A percentile compares a stretch with the other conserved stretches of the same genome.
phyloP scores from a whole-genome alignment of 1,140 invertebrate genomes.

The Euwallacea similis region DNA sequence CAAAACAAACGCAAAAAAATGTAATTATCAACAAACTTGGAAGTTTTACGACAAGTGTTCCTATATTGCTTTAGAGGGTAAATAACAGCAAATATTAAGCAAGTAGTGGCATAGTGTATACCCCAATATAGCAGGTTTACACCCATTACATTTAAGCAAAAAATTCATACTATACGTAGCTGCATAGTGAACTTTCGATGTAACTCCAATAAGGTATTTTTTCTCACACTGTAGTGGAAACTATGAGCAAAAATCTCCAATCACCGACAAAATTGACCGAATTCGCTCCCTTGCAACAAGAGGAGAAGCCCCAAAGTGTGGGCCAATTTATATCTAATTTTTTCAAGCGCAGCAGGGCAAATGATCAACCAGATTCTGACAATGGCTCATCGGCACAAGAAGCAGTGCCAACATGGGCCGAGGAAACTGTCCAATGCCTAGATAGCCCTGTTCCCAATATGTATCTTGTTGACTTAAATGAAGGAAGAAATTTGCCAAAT shows the following conservation, averaged over 20 bases:
- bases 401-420: constrained; percentile 45
- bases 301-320: constrained; percentile 62
- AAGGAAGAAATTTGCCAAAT: constrained; percentile 76
- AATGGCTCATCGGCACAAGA: constrained; percentile 41
- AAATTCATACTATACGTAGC: no score
- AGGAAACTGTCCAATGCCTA: constrained; percentile 37
- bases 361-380: constrained; percentile 36
- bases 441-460: constrained; percentile 34
- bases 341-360: constrained; percentile 56
- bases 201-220: no score
- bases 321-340: constrained; percentile 63
- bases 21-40: no score
- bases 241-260: constrained; percentile 68
- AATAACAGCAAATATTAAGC: no score
- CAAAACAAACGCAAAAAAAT: no score
- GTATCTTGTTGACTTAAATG: constrained; percentile 54
- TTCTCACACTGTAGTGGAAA: no score
- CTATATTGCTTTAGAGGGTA: no score
- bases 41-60: no score
- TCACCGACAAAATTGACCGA: constrained; percentile 72
- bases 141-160: no score
- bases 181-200: no score
- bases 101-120: no score
- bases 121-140: no score
- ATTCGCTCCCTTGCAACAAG: constrained; percentile 71